Evolutionary conservation across 2,888 invertebrate species (phyloP), one percentile per base, ranked within the genome.

Genomic region (Lasioglossum leucozonium): DNA sequence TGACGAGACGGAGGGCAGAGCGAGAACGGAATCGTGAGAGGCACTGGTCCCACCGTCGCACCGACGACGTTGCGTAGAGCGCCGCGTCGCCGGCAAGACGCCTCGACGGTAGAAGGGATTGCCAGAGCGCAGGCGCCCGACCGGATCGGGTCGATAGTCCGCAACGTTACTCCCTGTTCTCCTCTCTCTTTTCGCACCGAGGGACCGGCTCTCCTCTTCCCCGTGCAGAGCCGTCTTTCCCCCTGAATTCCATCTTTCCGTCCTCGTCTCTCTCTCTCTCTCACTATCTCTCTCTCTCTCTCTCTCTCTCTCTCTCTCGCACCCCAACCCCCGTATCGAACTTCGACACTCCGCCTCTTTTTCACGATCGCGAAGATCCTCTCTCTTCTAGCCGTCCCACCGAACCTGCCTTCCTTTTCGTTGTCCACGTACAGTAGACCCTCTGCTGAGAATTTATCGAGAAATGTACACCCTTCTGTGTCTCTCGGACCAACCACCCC

Each of bases 11-110:
- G 84, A 87, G 86, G 89, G 82, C 88, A 86, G 87, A 91, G 90
- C 91, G 87, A 91, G 91, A 91, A 91, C 91, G 91, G 87, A 90
- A 91, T 91, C 90, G 91, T 89, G 88, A 89, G 90, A 91, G 90
- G 91, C 91, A 91, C 91, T 91, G 90, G 89, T 87, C 83, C 87
- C 88, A 91, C 90, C 89, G 92, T 92, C 92, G 92, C 92, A 91
- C 87, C 88, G 86, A 80, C 86, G 88, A 88, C 90, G 90, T 91
- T 87, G 83, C 90, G 88, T 91, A 89, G 92, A 91, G 93, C 92
- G 93, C 92, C 93, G 93, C 92, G 94, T 93, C 93, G 94, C 94
- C 94, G 94, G 94, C 92, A 93, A 94, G 93, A 93, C 93, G 91
- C 89, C 82, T 62, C 74, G 78, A 51, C 80, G 73, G 84, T 87